Conservation (phyloP, 2,113 vertebrate species). For the Lepus europaeus region DNA sequence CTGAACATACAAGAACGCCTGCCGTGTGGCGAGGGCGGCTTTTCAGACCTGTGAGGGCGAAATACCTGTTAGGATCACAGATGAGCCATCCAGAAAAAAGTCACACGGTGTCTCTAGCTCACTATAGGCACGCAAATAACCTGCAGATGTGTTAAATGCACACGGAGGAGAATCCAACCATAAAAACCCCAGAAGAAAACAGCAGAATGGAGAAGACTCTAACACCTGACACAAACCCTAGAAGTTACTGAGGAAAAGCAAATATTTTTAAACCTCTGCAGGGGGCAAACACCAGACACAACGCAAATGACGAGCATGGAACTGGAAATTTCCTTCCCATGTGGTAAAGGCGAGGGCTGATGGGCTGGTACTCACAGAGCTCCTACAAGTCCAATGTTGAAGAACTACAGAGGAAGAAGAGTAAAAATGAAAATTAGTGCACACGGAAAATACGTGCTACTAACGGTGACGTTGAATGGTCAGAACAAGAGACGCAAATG, state of each 20-base stretch:
- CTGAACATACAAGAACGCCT: background rate
- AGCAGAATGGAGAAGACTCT: conserved; percentile 12
- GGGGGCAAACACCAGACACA: background rate
- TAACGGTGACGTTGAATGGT: background rate
- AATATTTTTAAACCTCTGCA: conserved; percentile 21
- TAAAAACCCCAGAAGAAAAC: conserved; percentile 30
- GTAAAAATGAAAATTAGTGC: background rate
- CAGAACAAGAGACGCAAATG: background rate
- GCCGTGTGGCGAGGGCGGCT: background rate
- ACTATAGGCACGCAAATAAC: background rate
- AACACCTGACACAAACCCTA: conserved; percentile 41
- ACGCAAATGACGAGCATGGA: conserved; percentile 13
- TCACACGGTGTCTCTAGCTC: background rate
- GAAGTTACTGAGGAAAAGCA: conserved; percentile 21
- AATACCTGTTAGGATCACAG: background rate
- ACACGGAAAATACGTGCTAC: background rate
- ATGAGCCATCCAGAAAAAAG: background rate
- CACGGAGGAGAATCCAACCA: background rate
- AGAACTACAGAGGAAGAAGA: background rate
- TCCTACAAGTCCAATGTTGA: background rate
- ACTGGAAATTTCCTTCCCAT: background rate
- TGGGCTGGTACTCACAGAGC: background rate
- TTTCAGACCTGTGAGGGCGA: background rate
- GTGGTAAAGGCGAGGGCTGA: background rate
- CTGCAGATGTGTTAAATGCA: background rate